These are phyloP conservation scores for Sisyra terminalis DNA, from an alignment of 2,888 invertebrate species.

Conservation along the genomic window DNA sequence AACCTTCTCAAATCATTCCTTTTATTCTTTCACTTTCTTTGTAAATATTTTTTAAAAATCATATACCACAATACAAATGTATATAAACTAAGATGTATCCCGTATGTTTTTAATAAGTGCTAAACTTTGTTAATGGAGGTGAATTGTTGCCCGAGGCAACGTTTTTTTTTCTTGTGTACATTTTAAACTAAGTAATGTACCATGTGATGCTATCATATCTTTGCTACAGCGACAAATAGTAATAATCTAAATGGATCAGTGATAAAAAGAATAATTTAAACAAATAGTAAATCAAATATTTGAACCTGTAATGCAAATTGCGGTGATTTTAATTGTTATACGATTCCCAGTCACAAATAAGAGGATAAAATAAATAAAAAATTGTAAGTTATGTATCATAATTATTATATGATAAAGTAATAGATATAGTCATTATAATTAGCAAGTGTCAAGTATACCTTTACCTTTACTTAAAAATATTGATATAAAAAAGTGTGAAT, in stretches of 20 bases:
- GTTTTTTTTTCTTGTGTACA: slow-evolving; percentile 1
- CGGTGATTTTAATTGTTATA: slow-evolving; percentile 29
- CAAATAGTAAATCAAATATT: slow-evolving; percentile 1
- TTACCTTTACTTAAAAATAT: too few species aligned
- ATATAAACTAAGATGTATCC: not conserved
- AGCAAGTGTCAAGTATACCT: too few species aligned
- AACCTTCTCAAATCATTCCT: not conserved
- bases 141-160: slow-evolving; percentile 3
- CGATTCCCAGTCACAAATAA: slow-evolving; percentile 25
- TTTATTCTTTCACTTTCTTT: not conserved
- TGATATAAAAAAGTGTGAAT: too few species aligned
- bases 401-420: not conserved
- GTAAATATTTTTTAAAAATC: not conserved
- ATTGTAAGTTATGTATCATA: slow-evolving; percentile 3
- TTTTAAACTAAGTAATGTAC: slow-evolving; percentile 14
- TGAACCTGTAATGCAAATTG: slow-evolving; percentile 19
- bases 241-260: slow-evolving; percentile 13
- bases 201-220: slow-evolving; percentile 70
- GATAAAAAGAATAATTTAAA: slow-evolving; percentile 12
- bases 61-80: not conserved
- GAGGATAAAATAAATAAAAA: slow-evolving; percentile 1
- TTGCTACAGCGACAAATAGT: slow-evolving; percentile 31
- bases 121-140: not conserved
- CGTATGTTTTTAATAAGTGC: not conserved
- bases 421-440: not conserved